Conservation (phyloP, 2,113 vertebrate genomes). For the Mesitornis unicolor region DNA sequence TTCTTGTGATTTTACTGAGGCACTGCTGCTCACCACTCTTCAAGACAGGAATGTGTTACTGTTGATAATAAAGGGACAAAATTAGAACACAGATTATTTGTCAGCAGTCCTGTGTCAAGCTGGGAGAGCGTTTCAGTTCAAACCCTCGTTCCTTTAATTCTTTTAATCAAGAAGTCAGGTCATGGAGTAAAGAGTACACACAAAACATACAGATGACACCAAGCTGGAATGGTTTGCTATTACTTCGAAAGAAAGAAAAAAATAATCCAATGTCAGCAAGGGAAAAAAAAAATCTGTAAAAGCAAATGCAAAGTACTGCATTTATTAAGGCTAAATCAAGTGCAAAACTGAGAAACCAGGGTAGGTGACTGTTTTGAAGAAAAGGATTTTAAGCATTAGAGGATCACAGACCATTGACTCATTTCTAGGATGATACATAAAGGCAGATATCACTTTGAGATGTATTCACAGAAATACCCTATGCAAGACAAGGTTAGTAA, state of each 20-base stretch:
- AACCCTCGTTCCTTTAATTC: neutral
- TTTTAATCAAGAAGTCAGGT: neutral
- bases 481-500: neutral
- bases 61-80: neutral
- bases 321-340: neutral
- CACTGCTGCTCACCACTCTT: neutral
- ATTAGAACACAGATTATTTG: neutral
- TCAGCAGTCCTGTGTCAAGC: neutral
- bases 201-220: neutral
- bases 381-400: neutral
- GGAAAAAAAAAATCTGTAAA: neutral
- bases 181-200: neutral
- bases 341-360: neutral
- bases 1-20: neutral
- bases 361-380: neutral
- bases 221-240: neutral
- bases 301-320: neutral
- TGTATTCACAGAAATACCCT: neutral
- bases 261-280: neutral
- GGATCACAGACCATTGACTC: neutral
- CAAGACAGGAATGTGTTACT: neutral
- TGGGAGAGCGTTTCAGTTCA: neutral
- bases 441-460: neutral
- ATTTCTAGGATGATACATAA: neutral
- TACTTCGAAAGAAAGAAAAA: neutral